phyloP scores from a whole-genome alignment of 2,888 invertebrate genomes.

The Sialis lutaria region DNA sequence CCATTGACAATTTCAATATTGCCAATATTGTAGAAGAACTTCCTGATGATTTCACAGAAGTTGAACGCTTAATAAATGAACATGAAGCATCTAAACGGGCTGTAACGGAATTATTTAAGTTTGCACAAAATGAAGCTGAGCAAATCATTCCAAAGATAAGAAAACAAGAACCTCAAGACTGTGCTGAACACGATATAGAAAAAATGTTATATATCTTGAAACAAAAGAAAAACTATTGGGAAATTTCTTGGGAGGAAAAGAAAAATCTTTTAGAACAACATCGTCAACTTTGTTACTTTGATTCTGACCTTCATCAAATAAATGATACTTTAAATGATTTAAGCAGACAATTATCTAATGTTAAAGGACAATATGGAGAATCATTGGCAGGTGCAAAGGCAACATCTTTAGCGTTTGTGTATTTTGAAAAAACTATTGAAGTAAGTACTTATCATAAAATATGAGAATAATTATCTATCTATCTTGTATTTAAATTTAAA shows the following conservation, averaged over 20 bases:
- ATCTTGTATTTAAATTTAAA: neutral
- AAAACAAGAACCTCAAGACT: conserved; percentile 49
- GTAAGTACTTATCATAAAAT: conserved; percentile 26
- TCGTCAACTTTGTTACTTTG: conserved; percentile 44
- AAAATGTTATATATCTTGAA: conserved; percentile 45
- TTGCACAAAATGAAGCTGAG: conserved; percentile 47
- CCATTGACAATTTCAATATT: conserved; percentile 36
- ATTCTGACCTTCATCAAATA: conserved; percentile 50
- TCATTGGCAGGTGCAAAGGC: conserved; percentile 51
- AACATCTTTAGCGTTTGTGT: conserved; percentile 50
- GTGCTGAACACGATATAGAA: conserved; percentile 49
- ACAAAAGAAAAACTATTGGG: conserved; percentile 41
- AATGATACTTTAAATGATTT: conserved; percentile 52
- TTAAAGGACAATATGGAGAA: conserved; percentile 53
- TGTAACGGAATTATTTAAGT: conserved; percentile 45
- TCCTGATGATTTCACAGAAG: conserved; percentile 27
- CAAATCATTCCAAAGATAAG: conserved; percentile 47
- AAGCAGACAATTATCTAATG: conserved; percentile 39
- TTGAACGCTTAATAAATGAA: conserved; percentile 37
- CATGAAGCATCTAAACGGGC: conserved; percentile 46
- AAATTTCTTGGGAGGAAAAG: conserved; percentile 39
- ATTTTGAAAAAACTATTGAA: conserved; percentile 62
- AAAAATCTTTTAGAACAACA: conserved; percentile 43
- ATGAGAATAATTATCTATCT: neutral
- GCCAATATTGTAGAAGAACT: conserved; percentile 22